Evolutionary conservation across 2,888 invertebrate species (phyloP).

Genomic region (Podotricha telesiphe): DNA sequence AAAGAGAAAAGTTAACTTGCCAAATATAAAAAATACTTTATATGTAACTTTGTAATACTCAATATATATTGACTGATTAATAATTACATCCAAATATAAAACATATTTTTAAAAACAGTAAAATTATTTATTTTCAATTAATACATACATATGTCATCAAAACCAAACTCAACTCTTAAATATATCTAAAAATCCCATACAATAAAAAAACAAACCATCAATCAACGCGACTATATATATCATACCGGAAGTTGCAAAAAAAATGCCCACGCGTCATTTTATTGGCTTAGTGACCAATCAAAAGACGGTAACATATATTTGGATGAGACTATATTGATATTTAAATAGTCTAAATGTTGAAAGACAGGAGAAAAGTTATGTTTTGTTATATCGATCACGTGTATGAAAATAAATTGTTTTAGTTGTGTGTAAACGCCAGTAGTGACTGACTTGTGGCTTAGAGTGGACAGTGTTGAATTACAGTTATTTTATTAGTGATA

Average conservation of each 20-base stretch:
- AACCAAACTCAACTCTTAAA: too few species aligned
- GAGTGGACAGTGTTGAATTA: constrained; percentile 62
- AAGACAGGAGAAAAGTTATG: constrained; percentile 34
- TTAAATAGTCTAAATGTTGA: constrained; percentile 13
- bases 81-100: too few species aligned
- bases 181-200: too few species aligned
- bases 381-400: constrained; percentile 49
- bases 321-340: not conserved
- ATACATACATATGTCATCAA: too few species aligned
- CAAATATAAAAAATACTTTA: too few species aligned
- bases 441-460: constrained; percentile 72
- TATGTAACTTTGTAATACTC: too few species aligned
- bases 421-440: constrained; percentile 74
- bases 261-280: constrained; percentile 18
- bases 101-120: too few species aligned
- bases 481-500: constrained; percentile 64
- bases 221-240: not conserved
- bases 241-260: constrained; percentile 1
- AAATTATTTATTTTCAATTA: too few species aligned
- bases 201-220: too few species aligned
- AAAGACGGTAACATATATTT: constrained; percentile 16
- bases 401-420: constrained; percentile 79
- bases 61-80: too few species aligned
- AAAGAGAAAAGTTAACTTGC: too few species aligned
- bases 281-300: constrained; percentile 19